Evolutionary conservation across 2,888 invertebrate genomes (phyloP).

Genomic region (Mesorhabditis belari): DNA sequence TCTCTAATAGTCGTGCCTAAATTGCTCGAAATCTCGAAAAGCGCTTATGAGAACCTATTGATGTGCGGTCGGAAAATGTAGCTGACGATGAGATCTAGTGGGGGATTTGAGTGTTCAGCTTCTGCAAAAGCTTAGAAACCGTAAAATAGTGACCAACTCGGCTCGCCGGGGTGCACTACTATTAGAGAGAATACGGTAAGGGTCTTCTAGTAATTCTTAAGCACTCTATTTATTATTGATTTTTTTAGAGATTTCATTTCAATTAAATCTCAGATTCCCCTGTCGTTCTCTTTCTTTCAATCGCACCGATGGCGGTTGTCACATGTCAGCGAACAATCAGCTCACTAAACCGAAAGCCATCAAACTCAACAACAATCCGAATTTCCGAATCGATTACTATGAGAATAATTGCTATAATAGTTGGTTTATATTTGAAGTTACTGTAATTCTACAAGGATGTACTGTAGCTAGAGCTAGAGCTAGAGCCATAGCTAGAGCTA

Average conservation of each 20-base stretch:
- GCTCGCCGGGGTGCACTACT: too few species aligned
- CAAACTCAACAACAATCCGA: slow-evolving; percentile 52
- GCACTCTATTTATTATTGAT: background rate
- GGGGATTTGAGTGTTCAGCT: too few species aligned
- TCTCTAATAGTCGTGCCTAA: too few species aligned
- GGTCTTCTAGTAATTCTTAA: background rate
- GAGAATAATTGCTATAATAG: slow-evolving; percentile 53
- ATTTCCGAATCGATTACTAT: slow-evolving; percentile 53
- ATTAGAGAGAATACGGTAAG: too few species aligned
- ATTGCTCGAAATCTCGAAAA: too few species aligned
- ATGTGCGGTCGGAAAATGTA: too few species aligned
- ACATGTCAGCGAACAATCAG: slow-evolving; percentile 49
- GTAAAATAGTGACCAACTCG: too few species aligned
- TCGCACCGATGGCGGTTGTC: slow-evolving; percentile 50
- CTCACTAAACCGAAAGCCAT: slow-evolving; percentile 49
- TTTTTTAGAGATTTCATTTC: background rate
- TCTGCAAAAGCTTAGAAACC: too few species aligned
- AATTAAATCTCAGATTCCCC: slow-evolving; percentile 35
- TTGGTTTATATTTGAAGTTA: slow-evolving; percentile 31
- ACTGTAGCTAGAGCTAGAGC: too few species aligned
- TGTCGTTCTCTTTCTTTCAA: slow-evolving; percentile 52
- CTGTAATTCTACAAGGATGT: background rate
- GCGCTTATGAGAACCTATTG: too few species aligned
- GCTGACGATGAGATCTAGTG: too few species aligned
- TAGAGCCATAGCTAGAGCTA: too few species aligned